These are phyloP conservation scores for Ophioninae sp. DNA, from an alignment of 2,888 invertebrate genomes.

Conservation along the genomic window DNA sequence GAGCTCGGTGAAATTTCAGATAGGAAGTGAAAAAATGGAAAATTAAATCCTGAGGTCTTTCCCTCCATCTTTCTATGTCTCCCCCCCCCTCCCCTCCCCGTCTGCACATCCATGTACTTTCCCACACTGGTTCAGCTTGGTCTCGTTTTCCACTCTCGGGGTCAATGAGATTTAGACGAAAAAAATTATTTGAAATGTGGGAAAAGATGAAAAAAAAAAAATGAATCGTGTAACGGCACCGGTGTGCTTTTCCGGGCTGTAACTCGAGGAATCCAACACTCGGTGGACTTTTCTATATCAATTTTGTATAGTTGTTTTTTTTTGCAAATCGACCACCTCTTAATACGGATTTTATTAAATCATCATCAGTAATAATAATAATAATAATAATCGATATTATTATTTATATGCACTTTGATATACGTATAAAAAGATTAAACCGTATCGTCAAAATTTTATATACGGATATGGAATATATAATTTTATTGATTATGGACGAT, in stretches of 20 bases:
- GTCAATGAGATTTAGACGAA: background rate
- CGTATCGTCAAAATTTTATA: too few relatives aligned
- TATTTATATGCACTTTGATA: too few relatives aligned
- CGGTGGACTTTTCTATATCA: constrained; percentile 5
- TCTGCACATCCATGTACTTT: constrained; percentile 38
- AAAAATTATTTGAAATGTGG: background rate
- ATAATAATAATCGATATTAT: too few relatives aligned
- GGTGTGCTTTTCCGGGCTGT: constrained; percentile 46
- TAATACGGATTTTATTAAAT: too few relatives aligned
- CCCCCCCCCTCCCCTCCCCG: background rate
- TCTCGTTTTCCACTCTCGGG: constrained; percentile 22
- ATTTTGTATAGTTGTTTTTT: too few relatives aligned
- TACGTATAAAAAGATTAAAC: too few relatives aligned
- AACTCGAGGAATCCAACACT: background rate
- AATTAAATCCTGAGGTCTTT: background rate
- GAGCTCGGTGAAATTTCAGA: constrained; percentile 50
- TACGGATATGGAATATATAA: too few relatives aligned
- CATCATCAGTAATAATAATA: too few relatives aligned
- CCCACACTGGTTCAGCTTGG: constrained; percentile 26
- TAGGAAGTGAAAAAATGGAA: constrained; percentile 36
- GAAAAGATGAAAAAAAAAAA: constrained; percentile 4
- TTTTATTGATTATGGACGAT: too few relatives aligned
- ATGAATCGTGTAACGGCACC: constrained; percentile 32
- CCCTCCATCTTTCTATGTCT: background rate
- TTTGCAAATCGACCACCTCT: too few relatives aligned